Evolutionary conservation across 2,888 invertebrate species (phyloP).

Genomic region (Cremastobaeus sp.): DNA sequence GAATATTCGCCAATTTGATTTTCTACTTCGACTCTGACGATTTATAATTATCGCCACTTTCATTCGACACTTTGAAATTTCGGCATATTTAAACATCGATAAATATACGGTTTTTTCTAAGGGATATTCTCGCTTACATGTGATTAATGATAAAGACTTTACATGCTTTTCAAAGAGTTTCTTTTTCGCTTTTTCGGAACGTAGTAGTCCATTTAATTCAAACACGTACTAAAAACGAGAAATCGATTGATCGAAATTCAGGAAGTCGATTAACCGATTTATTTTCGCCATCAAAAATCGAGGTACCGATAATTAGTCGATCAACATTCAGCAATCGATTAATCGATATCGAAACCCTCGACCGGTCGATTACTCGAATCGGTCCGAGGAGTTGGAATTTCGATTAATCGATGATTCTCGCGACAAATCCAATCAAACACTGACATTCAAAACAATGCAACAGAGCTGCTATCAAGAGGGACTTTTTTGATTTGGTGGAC

Average conservation of each 20-base stretch:
- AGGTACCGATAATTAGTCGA: constrained; percentile 37
- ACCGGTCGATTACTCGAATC: constrained; percentile 14
- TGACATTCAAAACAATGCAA: constrained; percentile 20
- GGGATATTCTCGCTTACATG: constrained; percentile 13
- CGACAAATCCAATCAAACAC: constrained; percentile 28
- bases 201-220: constrained; percentile 39
- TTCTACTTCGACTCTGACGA: background rate
- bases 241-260: constrained; percentile 45
- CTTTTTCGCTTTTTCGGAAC: constrained; percentile 3
- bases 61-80: constrained; percentile 32
- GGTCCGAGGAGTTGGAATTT: constrained; percentile 32
- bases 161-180: background rate
- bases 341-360: constrained; percentile 45
- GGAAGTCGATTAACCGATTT: constrained; percentile 46
- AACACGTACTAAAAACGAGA: constrained; percentile 21
- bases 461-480: background rate
- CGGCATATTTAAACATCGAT: constrained; percentile 26
- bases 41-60: constrained; percentile 33
- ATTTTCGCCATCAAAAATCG: constrained; percentile 45
- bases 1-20: constrained; percentile 8
- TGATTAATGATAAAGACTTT: constrained; percentile 26
- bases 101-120: constrained; percentile 26
- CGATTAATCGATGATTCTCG: constrained; percentile 45
- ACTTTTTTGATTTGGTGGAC: constrained; percentile 17
- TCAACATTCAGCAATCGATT: constrained; percentile 43